phyloP scores from a whole-genome alignment of 2,888 invertebrate genomes.

The Drosophila cyrtoloma region DNA sequence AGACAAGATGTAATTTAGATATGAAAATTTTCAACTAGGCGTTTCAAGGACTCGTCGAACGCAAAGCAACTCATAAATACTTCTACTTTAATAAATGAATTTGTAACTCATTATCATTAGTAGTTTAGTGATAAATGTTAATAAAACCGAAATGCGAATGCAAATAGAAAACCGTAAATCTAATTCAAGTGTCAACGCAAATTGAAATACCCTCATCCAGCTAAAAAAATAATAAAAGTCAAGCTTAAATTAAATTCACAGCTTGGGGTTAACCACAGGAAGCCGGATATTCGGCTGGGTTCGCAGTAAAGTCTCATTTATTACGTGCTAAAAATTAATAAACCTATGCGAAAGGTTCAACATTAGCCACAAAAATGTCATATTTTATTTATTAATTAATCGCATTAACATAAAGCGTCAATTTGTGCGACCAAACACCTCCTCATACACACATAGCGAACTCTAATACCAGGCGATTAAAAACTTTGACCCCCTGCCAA shows the following conservation, averaged over 20 bases:
- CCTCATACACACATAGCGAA: background rate
- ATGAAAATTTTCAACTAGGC: slow-evolving; percentile 58
- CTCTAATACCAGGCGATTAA: slow-evolving; percentile 66
- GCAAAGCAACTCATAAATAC: slow-evolving; percentile 42
- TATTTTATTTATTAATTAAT: slow-evolving; percentile 80
- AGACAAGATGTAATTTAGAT: slow-evolving; percentile 55
- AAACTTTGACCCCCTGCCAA: slow-evolving; percentile 57
- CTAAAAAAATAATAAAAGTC: background rate
- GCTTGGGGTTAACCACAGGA: slow-evolving; percentile 34
- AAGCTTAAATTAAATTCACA: slow-evolving; percentile 24
- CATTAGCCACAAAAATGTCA: slow-evolving; percentile 55
- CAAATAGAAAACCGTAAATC: slow-evolving; percentile 33
- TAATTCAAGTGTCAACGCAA: slow-evolving; percentile 28
- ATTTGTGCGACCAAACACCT: slow-evolving; percentile 57
- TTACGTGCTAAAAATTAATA: slow-evolving; percentile 79
- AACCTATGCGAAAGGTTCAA: slow-evolving; percentile 41
- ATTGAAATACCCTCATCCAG: slow-evolving; percentile 14
- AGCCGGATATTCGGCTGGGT: slow-evolving; percentile 13
- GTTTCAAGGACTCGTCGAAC: slow-evolving; percentile 8
- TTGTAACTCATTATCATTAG: slow-evolving; percentile 80
- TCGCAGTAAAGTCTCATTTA: slow-evolving; percentile 67
- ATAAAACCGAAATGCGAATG: slow-evolving; percentile 49
- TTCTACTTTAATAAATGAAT: slow-evolving; percentile 64
- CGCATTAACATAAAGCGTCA: slow-evolving; percentile 76
- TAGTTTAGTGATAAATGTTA: slow-evolving; percentile 80